These are phyloP conservation scores for Anas platyrhynchos DNA, from an alignment of 2,113 vertebrate species.

Conservation along the genomic window DNA sequence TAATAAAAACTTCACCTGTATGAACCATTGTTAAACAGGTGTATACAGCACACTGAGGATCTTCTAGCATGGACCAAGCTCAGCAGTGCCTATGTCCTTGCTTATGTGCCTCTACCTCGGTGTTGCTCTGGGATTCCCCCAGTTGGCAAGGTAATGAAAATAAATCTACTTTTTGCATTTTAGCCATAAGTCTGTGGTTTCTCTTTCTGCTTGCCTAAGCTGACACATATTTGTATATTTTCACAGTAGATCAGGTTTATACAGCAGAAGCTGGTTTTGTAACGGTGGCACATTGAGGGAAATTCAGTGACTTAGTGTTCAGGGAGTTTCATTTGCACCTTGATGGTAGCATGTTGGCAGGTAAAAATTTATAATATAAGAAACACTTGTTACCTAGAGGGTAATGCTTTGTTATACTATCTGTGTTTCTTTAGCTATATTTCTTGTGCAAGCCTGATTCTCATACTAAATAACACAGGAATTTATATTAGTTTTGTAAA, in stretches of 20 bases:
- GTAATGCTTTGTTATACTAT: background rate
- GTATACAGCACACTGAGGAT: too few species aligned
- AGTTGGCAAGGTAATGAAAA: too few species aligned
- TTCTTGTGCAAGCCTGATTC: background rate
- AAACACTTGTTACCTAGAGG: background rate
- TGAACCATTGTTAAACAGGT: too few species aligned
- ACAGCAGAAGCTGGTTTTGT: background rate
- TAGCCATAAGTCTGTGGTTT: too few species aligned
- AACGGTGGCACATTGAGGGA: background rate
- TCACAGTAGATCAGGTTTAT: background rate
- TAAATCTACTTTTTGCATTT: too few species aligned
- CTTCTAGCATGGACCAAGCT: too few species aligned
- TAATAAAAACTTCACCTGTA: too few species aligned
- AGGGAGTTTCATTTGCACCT: background rate
- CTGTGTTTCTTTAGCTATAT: background rate
- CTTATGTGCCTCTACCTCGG: too few species aligned
- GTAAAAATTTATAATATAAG: background rate
- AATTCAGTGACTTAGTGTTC: background rate
- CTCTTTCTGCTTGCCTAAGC: too few species aligned
- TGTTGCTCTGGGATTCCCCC: too few species aligned
- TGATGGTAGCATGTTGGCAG: background rate
- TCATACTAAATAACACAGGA: background rate
- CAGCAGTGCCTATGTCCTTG: too few species aligned
- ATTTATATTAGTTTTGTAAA: background rate
- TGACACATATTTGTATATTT: background rate